Evolutionary conservation across 2,797 vertebrate species (phyloP).

Genomic region (Ciconia nigra): DNA sequence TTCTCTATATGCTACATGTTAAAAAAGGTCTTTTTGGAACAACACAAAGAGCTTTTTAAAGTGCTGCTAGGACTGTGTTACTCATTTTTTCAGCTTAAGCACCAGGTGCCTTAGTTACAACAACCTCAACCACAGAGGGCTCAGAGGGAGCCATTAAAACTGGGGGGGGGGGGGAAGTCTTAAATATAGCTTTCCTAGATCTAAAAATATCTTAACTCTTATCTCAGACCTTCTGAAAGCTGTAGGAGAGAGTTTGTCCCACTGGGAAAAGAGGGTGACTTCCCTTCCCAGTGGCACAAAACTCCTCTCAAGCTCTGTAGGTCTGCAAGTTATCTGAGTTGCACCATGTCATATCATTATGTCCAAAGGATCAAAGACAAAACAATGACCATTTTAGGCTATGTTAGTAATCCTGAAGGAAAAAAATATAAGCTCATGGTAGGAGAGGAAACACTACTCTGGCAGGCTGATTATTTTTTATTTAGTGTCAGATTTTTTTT

Average conservation of each 20-base stretch:
- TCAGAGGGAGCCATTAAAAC: not conserved
- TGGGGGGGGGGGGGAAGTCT: rapidly evolving
- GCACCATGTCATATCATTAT: not conserved
- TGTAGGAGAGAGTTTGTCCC: not conserved
- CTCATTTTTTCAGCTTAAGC: not conserved
- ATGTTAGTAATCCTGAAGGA: not conserved
- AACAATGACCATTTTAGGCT: not conserved
- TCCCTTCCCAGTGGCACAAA: not conserved
- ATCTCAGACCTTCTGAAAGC: constrained; percentile 3
- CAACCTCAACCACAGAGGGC: not conserved
- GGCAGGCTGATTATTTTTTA: not conserved
- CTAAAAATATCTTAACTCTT: constrained; percentile 13
- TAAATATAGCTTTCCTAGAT: not conserved
- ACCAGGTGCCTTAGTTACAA: not conserved
- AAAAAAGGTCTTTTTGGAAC: not conserved
- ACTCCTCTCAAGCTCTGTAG: not conserved
- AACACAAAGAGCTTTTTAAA: constrained; percentile 2
- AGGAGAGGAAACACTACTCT: not conserved
- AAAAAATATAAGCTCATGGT: not conserved
- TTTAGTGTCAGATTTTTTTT: not conserved
- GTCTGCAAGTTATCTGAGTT: not conserved
- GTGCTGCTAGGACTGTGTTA: not conserved
- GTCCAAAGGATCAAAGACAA: not conserved
- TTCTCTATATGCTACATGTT: not conserved
- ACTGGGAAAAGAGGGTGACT: not conserved